A percentile compares a stretch with the other conserved stretches of the same genome.
Evolutionary conservation across 2,888 invertebrate genomes (phyloP).

Genomic region (Lypha dubia): DNA sequence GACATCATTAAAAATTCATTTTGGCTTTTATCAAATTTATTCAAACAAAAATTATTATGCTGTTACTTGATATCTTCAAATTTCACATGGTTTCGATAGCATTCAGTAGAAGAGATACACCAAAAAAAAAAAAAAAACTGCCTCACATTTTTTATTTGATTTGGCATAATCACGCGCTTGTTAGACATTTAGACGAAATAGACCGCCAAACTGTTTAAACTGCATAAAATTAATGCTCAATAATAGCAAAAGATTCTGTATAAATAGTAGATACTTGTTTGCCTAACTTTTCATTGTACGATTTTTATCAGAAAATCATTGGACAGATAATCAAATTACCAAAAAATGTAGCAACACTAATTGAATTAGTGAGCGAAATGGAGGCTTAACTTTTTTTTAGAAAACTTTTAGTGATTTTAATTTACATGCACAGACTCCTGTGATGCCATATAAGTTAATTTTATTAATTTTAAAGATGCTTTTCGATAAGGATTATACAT

Average conservation of each 20-base stretch:
- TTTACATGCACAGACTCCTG: too few species aligned
- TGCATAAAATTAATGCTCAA: background rate
- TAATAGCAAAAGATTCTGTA: background rate
- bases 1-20: background rate
- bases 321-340: conserved; percentile 35
- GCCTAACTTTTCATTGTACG: background rate
- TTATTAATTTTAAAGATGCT: too few species aligned
- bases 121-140: too few species aligned
- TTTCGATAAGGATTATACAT: too few species aligned
- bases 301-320: conserved; percentile 14
- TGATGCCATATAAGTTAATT: too few species aligned
- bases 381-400: background rate
- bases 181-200: conserved; percentile 3
- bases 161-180: conserved; percentile 20
- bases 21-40: background rate
- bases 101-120: conserved; percentile 5
- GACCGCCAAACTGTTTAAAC: background rate
- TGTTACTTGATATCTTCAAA: background rate
- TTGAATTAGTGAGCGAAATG: background rate
- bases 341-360: background rate
- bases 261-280: too few species aligned
- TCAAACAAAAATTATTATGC: background rate
- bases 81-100: background rate
- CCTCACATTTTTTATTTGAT: too few species aligned
- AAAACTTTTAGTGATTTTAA: background rate